A percentile compares a stretch with the other conserved stretches of the same genome.
These are phyloP conservation scores for Nasalis larvatus DNA, from an alignment of 2,113 vertebrate genomes.

Conservation along the genomic window DNA sequence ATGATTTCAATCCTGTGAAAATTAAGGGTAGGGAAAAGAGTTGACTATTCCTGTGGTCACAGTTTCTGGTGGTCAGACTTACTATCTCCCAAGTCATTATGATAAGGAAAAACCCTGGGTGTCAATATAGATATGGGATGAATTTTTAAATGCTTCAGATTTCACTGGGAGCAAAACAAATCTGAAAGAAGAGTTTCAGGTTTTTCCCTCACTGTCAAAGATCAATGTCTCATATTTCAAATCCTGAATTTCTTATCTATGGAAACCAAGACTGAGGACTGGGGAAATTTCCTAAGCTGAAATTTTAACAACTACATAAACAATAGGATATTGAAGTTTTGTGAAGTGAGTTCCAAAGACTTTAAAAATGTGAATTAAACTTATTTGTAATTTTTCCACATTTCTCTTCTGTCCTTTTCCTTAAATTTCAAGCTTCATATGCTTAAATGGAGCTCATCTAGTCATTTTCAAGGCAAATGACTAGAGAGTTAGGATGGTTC, in stretches of 20 bases:
- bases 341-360: not conserved
- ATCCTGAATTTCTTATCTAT: not conserved
- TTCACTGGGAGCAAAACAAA: not conserved
- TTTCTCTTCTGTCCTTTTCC: not conserved
- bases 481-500: not conserved
- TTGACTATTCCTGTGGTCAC: not conserved
- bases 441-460: not conserved
- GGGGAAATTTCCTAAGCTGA: not conserved
- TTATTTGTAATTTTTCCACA: not conserved
- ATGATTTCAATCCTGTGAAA: not conserved
- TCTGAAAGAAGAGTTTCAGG: not conserved
- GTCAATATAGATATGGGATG: not conserved
- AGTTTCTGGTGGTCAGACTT: not conserved
- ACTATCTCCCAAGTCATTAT: not conserved
- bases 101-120: not conserved
- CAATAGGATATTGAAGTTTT: not conserved
- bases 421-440: not conserved
- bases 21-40: not conserved
- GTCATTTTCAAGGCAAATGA: not conserved
- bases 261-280: not conserved
- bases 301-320: constrained; percentile 4
- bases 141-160: constrained; percentile 15
- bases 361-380: constrained; percentile 4
- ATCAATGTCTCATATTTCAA: not conserved
- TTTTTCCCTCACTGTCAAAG: not conserved